A percentile compares a stretch with the other conserved stretches of the same genome.
phyloP scores from a whole-genome alignment of 2,888 invertebrate species.

The Tetheella fluctuosa region DNA sequence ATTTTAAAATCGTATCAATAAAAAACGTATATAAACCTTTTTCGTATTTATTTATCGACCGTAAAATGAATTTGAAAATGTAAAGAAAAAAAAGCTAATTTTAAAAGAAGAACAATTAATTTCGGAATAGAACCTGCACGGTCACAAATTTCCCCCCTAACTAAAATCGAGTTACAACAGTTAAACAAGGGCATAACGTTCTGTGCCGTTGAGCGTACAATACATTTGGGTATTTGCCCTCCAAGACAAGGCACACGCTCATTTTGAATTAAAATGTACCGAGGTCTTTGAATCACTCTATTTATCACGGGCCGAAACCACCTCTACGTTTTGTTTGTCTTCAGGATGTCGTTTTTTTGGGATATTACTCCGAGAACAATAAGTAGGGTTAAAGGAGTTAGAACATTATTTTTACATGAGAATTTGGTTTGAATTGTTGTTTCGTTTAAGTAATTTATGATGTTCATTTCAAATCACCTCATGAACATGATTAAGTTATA shows the following conservation, averaged over 20 bases:
- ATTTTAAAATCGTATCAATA: too few species aligned
- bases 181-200: slow-evolving; percentile 39
- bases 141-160: background rate
- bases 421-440: too few species aligned
- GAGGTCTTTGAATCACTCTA: slow-evolving; percentile 32
- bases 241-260: slow-evolving; percentile 38
- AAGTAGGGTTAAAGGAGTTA: background rate
- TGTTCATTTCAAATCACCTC: too few species aligned
- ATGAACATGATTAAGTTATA: too few species aligned
- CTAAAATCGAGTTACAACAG: slow-evolving; percentile 26
- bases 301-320: slow-evolving; percentile 37
- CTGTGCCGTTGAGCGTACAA: slow-evolving; percentile 42
- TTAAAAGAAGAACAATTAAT: too few species aligned
- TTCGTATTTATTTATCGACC: too few species aligned
- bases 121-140: too few species aligned
- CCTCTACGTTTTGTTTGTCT: slow-evolving; percentile 26
- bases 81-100: too few species aligned
- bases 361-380: slow-evolving; percentile 1
- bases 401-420: too few species aligned
- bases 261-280: slow-evolving; percentile 46
- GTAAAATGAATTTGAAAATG: too few species aligned
- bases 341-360: background rate
- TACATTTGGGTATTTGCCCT: slow-evolving; percentile 42
- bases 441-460: too few species aligned
- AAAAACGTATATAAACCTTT: too few species aligned